Evolutionary conservation across 2,113 vertebrate genomes (phyloP).

Genomic region (Rhinolophus sinicus): DNA sequence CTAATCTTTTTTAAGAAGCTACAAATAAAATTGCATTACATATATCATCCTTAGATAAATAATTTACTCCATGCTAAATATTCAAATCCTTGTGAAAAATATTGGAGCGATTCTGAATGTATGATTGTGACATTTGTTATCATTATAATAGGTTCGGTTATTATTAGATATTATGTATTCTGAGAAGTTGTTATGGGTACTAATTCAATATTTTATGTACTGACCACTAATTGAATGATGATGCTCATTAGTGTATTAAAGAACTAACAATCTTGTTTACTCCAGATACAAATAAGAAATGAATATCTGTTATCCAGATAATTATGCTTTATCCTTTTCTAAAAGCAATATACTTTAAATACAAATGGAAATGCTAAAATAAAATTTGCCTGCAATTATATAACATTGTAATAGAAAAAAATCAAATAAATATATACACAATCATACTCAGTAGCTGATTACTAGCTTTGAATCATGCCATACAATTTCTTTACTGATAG

Average conservation of each 20-base stretch:
- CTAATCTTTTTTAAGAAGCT: neutral
- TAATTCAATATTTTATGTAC: neutral
- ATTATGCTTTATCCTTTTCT: neutral
- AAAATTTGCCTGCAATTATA: neutral
- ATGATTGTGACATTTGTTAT: neutral
- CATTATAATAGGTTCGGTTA: neutral
- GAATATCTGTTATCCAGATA: neutral
- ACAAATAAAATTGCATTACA: neutral
- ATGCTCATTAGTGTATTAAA: neutral
- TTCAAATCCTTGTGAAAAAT: neutral
- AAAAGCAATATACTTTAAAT: neutral
- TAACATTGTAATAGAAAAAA: neutral
- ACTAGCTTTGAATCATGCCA: neutral
- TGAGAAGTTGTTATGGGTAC: neutral
- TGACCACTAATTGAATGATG: neutral
- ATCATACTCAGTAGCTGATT: neutral
- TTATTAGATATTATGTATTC: neutral
- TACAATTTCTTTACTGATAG: neutral
- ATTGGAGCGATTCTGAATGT: neutral
- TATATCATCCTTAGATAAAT: neutral
- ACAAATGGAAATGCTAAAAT: neutral
- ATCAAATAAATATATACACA: neutral
- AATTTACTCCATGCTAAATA: neutral
- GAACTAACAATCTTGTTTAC: neutral
- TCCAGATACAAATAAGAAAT: neutral